Conservation (phyloP, 2,113 vertebrate genomes). For the Polyodon spathula region DNA sequence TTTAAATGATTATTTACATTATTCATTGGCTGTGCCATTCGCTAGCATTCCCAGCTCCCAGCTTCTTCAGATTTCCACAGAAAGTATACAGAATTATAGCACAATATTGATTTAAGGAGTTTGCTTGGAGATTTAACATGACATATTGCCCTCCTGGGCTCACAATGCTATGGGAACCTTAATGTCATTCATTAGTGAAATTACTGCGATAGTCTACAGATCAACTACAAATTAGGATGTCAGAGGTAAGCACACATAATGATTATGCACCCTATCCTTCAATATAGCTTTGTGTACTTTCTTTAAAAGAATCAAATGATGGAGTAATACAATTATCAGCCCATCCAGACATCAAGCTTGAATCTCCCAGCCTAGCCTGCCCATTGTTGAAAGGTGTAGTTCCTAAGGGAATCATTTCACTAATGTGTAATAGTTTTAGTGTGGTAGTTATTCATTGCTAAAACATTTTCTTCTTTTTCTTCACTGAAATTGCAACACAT, state of each 20-base stretch:
- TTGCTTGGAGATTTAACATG: constrained; percentile 23
- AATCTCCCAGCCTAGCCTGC: neutral
- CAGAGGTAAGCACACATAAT: constrained; percentile 15
- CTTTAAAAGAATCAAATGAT: neutral
- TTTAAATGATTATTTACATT: constrained; percentile 16
- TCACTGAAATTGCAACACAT: no score
- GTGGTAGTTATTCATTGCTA: no score
- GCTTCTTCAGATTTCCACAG: constrained; percentile 14
- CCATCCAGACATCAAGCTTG: no score
- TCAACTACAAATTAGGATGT: constrained; percentile 23
- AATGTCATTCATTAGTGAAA: constrained; percentile 38
- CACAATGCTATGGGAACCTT: constrained; percentile 24
- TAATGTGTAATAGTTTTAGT: no score
- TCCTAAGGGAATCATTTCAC: no score
- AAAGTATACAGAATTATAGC: constrained; percentile 25
- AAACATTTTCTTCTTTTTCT: no score
- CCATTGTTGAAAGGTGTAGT: no score
- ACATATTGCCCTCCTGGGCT: constrained; percentile 26
- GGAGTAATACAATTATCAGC: neutral
- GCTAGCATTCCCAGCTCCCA: constrained; percentile 14
- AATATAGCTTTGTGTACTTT: neutral
- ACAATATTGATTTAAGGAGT: constrained; percentile 35
- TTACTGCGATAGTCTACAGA: constrained; percentile 28
- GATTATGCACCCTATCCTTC: neutral
- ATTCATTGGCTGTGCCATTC: constrained; percentile 16